Percentiles rank a stretch among this genome's conserved stretches.
Conservation (phyloP, 2,113 vertebrate species). For the Malurus elegans region DNA sequence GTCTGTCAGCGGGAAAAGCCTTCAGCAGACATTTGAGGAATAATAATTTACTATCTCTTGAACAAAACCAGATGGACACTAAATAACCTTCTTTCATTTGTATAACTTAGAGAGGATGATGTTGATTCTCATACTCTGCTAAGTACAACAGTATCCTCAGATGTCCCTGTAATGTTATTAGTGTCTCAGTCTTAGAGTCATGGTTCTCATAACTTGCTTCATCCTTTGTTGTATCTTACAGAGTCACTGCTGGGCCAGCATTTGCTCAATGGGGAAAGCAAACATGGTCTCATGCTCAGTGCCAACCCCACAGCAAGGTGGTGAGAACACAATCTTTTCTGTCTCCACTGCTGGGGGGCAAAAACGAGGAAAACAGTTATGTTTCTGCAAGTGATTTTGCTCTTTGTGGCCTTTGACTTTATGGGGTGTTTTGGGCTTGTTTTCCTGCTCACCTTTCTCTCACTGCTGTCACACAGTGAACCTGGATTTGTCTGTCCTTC, state of each 20-base stretch:
- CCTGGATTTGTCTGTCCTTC: background rate
- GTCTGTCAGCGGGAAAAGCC: background rate
- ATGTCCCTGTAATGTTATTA: background rate
- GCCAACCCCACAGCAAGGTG: background rate
- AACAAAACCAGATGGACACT: background rate
- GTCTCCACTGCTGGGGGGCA: background rate
- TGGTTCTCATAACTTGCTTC: background rate
- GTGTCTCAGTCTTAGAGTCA: background rate
- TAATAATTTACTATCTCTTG: background rate
- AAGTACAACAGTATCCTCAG: background rate
- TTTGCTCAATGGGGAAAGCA: background rate
- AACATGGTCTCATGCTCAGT: background rate
- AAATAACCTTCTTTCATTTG: background rate
- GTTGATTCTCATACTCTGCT: background rate
- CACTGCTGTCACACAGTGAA: background rate
- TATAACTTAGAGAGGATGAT: background rate
- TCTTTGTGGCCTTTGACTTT: background rate
- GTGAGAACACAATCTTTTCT: background rate
- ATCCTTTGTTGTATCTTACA: background rate
- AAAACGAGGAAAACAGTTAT: background rate
- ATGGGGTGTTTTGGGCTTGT: background rate
- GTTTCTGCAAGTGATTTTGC: background rate
- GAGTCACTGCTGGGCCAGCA: background rate
- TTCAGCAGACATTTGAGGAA: background rate
- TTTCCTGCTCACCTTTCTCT: background rate